phyloP scores from a whole-genome alignment of 1,140 invertebrate species.

The Idris sp. region DNA sequence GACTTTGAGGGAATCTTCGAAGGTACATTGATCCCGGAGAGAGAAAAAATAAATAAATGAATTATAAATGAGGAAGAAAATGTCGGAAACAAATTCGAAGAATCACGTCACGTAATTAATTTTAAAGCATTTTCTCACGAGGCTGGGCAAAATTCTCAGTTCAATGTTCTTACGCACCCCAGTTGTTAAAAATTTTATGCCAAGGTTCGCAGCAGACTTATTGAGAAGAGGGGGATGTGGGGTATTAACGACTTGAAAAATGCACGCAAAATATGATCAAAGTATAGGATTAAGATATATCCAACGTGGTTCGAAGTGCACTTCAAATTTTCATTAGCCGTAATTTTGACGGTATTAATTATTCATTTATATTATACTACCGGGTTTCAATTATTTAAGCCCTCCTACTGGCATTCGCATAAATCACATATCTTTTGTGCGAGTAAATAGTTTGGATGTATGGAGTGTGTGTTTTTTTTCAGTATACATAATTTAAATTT shows the following conservation, averaged over 20 bases:
- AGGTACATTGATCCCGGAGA: slow-evolving; percentile 34
- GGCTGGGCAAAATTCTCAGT: slow-evolving; percentile 15
- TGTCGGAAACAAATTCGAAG: slow-evolving; percentile 47
- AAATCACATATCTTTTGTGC: slow-evolving; percentile 15
- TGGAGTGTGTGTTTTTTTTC: no score
- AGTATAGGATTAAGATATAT: slow-evolving; percentile 57
- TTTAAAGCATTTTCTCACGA: slow-evolving; percentile 47
- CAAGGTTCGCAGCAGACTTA: slow-evolving; percentile 35
- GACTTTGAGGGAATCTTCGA: slow-evolving; percentile 29
- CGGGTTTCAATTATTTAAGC: slow-evolving; percentile 30
- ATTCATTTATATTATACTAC: slow-evolving; percentile 51
- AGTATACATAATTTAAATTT: no score
- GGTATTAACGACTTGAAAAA: slow-evolving; percentile 59
- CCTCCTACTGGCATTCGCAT: slow-evolving; percentile 2
- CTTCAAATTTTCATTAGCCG: slow-evolving; percentile 52
- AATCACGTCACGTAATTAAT: slow-evolving; percentile 53
- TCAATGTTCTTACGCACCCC: slow-evolving; percentile 52
- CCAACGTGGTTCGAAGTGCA: slow-evolving; percentile 19
- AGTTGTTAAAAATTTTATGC: slow-evolving; percentile 45
- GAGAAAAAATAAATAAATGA: slow-evolving; percentile 28
- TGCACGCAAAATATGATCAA: slow-evolving; percentile 59
- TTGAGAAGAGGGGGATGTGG: slow-evolving; percentile 33
- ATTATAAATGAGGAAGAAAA: slow-evolving; percentile 37
- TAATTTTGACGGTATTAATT: slow-evolving; percentile 46
- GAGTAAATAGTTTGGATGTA: no score